Base-by-base conservation (phyloP, 92 coral and sea anemone species). In the Porites cylindrica region DNA sequence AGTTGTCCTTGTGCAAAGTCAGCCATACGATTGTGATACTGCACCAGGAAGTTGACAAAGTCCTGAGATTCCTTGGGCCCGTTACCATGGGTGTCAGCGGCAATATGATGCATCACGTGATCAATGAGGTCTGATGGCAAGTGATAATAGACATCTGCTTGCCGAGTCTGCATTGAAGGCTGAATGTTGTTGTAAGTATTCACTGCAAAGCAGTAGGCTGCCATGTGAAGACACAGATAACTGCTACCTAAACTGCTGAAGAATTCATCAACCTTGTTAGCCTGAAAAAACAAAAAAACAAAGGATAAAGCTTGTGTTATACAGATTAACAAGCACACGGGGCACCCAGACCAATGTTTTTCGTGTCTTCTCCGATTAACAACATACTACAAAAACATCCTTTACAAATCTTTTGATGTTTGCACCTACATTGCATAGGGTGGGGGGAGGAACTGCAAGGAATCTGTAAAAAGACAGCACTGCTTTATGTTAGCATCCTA, bases 1-100 rank as follows among this genome's bases (percentile, higher is more conserved):
- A 95, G 90, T 78, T 95, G 94, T 24, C 98, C 99, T 74, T 97
- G 99, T 4, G 95, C 87, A 90, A 97, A 95, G 90, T 97, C 99
- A 62, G 95, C 87, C 96, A 97, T 92, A 80, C 92, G 99, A 21
- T 92, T 92, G 81, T 97, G 96, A 89, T 95, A 91, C 86, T 88
- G 96, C 51, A 85, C 82, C 52, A 97, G 75, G 75, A 90, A 88
- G 21, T 82, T 53, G 29, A 85, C 79, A 13, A 86, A 88, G 50
- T 54, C 50, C 82, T 93, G 94, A 13, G 90, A 74, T 53, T 88
- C 90, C 13, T 90, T 93, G 13, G 93, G 74, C 95, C 94, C 92
- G 76, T 88, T 85, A 76, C 83, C 51, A 24, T 91, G 85, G 29
- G 76, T 58, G 50, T 92, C 86, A 26, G 91, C 72, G 52, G 82